Conservation (phyloP, 2,113 vertebrate genomes). For the Thymallus thymallus region DNA sequence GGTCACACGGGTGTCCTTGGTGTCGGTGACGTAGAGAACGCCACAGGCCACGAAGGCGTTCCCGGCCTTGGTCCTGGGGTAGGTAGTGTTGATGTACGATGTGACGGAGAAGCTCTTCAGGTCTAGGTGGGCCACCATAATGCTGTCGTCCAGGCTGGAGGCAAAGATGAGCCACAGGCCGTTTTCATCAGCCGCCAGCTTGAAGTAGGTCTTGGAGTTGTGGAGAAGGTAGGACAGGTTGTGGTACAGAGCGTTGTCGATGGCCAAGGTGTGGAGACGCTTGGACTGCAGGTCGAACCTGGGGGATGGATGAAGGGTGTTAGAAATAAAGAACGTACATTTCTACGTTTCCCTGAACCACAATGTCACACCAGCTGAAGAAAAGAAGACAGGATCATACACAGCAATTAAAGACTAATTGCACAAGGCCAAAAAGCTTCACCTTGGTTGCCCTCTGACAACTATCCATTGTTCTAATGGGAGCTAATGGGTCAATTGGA, state of each 20-base stretch:
- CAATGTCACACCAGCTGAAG: neutral
- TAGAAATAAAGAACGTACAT: neutral
- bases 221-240: conserved; percentile 87
- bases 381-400: neutral
- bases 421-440: no score
- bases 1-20: conserved; percentile 81
- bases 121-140: conserved; percentile 86
- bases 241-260: conserved; percentile 83
- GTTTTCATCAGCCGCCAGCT: conserved; percentile 87
- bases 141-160: conserved; percentile 80
- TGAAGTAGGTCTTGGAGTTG: conserved; percentile 96
- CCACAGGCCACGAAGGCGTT: conserved; percentile 89
- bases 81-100: conserved; percentile 84
- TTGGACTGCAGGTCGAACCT: conserved; percentile 81
- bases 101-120: conserved; percentile 81
- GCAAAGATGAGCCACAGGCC: conserved; percentile 92
- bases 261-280: conserved; percentile 65
- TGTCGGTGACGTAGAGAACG: conserved; percentile 89
- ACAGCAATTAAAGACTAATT: no score
- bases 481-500: no score
- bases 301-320: conserved; percentile 23
- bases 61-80: conserved; percentile 89
- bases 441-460: no score
- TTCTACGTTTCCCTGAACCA: no score
- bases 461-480: no score